Conservation (phyloP, 2,797 vertebrate species). For the Apogon hyalosoma region DNA sequence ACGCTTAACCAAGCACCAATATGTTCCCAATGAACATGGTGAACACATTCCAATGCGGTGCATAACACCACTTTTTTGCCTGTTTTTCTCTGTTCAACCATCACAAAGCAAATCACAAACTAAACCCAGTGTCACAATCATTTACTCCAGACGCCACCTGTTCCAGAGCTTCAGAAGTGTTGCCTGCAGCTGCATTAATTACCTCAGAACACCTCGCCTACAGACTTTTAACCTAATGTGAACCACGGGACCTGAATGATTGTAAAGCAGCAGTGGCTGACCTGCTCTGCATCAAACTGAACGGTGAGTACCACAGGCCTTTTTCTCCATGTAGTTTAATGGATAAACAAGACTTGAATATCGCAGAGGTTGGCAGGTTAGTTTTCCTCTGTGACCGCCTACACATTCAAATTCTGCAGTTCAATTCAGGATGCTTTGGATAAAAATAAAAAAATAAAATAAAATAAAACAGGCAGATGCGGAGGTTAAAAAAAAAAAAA, state of each 20-base stretch:
- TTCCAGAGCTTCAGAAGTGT: background rate
- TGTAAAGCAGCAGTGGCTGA: constrained; percentile 17
- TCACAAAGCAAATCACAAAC: background rate
- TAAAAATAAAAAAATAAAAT: too few relatives aligned
- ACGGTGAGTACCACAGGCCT: constrained; percentile 9
- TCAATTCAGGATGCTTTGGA: constrained; percentile 26
- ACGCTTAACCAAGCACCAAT: too few relatives aligned
- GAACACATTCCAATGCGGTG: too few relatives aligned
- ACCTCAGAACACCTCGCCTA: constrained; percentile 17
- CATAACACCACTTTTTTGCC: too few relatives aligned
- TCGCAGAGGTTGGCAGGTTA: constrained; percentile 9
- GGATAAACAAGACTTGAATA: constrained; percentile 16
- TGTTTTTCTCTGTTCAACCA: background rate
- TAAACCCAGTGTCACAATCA: background rate
- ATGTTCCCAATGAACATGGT: too few relatives aligned
- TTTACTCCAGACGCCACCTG: background rate
- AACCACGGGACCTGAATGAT: background rate
- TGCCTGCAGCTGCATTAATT: constrained; percentile 27
- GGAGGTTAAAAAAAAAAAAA: background rate
- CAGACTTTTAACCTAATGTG: background rate
- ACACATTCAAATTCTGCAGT: constrained; percentile 33
- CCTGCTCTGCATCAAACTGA: constrained; percentile 6
- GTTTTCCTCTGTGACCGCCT: constrained; percentile 12
- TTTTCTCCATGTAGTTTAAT: constrained; percentile 30
- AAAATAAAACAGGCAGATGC: constrained; percentile 17